Base-by-base conservation (phyloP, 1,140 invertebrate species). In the Amyelois transitella region DNA sequence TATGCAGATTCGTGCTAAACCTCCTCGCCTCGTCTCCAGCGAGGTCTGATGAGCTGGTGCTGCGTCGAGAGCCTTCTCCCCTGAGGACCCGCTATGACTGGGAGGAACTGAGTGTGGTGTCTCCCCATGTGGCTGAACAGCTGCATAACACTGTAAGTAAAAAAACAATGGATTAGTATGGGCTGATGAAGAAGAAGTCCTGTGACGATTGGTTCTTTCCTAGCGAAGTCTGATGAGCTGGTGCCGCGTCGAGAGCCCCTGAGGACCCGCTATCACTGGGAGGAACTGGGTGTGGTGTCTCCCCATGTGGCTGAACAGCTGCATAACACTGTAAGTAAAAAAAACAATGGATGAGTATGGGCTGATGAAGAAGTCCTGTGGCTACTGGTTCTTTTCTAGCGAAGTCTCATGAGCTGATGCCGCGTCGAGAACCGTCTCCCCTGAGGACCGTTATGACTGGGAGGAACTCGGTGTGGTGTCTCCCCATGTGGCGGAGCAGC, bases 111-210 rank as follows among this genome's bases (percentile, higher is more conserved):
- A 64, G 63, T n/a, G 59, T 84, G 6, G 68, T 85, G 0, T 81
- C 82, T 0, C 58, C 51, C 47, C 71, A 83, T 52, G 62, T 81
- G 0, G 57, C 64, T 0, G 74, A 81, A 49, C 84, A 87, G 43
- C 68, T 87, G 14, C 84, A 87, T 60, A 87, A 87, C 55, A 86
- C 77, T 66, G 84, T 87, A 72, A 51, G 18, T 53, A 38, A 12
- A n/a, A n/a, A n/a, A n/a, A n/a, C n/a, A n/a, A n/a, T n/a, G n/a
- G n/a, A n/a, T n/a, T n/a, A n/a, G n/a, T n/a, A n/a, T n/a, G n/a
- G n/a, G n/a, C n/a, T n/a, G n/a, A n/a, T n/a, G n/a, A n/a, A n/a
- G n/a, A n/a, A n/a, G n/a, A n/a, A n/a, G n/a, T n/a, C n/a, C n/a
- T n/a, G n/a, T n/a, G n/a, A n/a, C n/a, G n/a, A n/a, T 85, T 17